Evolutionary conservation across 2,888 invertebrate genomes (phyloP).

Genomic region (Rhimphoctona megacephalus): DNA sequence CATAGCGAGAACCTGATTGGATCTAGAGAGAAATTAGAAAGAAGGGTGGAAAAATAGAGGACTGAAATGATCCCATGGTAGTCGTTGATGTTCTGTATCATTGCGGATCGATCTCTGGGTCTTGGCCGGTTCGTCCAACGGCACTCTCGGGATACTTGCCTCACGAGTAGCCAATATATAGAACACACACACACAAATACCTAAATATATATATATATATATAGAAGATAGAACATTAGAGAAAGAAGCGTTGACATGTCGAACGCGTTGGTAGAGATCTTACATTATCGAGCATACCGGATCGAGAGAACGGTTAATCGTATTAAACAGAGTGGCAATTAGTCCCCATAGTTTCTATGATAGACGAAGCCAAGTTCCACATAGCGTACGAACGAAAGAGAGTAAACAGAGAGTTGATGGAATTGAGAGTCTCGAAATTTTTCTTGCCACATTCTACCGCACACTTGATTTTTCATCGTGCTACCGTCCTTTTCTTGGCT

Average conservation of each 20-base stretch:
- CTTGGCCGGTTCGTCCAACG: slow-evolving; percentile 62
- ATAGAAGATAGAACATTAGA: slow-evolving; percentile 12
- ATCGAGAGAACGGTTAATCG: slow-evolving; percentile 77
- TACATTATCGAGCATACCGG: slow-evolving; percentile 20
- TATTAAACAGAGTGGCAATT: slow-evolving; percentile 78
- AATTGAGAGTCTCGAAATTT: slow-evolving; percentile 17
- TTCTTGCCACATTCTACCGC: not conserved
- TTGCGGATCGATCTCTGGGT: slow-evolving; percentile 66
- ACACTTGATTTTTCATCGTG: slow-evolving; percentile 6
- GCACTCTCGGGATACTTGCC: slow-evolving; percentile 47
- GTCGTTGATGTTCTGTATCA: slow-evolving; percentile 58
- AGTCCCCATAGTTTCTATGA: slow-evolving; percentile 43
- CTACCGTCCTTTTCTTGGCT: not conserved
- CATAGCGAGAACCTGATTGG: not conserved
- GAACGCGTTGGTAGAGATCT: slow-evolving; percentile 15
- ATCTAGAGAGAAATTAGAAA: slow-evolving; percentile 35
- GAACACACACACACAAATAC: slow-evolving; percentile 2
- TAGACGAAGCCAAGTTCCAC: slow-evolving; percentile 6
- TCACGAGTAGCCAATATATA: slow-evolving; percentile 32
- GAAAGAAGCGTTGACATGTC: slow-evolving; percentile 27
- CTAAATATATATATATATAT: slow-evolving; percentile 15
- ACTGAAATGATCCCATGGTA: not conserved
- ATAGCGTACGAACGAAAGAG: not conserved
- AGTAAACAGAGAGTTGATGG: slow-evolving; percentile 2
- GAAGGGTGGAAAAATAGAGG: slow-evolving; percentile 30